Percentiles rank a stretch among this genome's conserved stretches.
Evolutionary conservation across 1,140 invertebrate species (phyloP).

Genomic region (Araneus ventricosus): DNA sequence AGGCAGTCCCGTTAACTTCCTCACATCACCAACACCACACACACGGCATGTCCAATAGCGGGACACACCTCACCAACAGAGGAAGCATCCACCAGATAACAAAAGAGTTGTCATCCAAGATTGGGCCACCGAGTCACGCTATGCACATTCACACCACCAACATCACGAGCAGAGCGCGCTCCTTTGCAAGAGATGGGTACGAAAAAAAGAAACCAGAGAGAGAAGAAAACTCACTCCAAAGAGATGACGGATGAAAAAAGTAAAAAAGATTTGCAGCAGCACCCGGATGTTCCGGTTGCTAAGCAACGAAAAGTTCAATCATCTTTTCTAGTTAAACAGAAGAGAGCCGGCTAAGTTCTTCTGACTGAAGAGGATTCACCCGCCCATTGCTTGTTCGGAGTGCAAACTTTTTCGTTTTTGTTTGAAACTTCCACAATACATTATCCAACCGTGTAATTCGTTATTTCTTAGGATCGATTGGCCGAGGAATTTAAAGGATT

Average conservation of each 20-base stretch:
- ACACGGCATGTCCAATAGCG: not conserved
- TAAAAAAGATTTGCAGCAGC: constrained; percentile 11
- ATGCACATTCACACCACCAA: not conserved
- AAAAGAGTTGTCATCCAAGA: constrained; percentile 7
- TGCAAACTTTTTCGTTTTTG: not conserved
- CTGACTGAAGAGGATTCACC: not conserved
- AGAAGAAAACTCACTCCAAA: not conserved
- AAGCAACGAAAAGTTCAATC: constrained; percentile 64
- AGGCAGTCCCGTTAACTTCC: not conserved
- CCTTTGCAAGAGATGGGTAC: not conserved
- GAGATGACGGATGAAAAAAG: constrained; percentile 17
- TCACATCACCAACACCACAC: not conserved
- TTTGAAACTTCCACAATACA: not conserved
- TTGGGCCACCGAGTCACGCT: constrained; percentile 1
- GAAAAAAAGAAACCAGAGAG: not conserved
- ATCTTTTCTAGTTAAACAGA: constrained; percentile 31
- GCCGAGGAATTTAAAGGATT: constrained; percentile 22
- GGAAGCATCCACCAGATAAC: not conserved
- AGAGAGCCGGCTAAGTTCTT: constrained; percentile 49
- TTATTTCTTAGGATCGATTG: not conserved
- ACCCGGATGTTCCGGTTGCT: constrained; percentile 70
- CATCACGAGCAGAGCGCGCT: not conserved
- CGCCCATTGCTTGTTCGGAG: constrained; percentile 6
- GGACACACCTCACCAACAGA: not conserved
- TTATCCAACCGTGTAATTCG: constrained; percentile 20